Conservation (phyloP, 2,797 vertebrate species). For the Bradypodion ventrale region DNA sequence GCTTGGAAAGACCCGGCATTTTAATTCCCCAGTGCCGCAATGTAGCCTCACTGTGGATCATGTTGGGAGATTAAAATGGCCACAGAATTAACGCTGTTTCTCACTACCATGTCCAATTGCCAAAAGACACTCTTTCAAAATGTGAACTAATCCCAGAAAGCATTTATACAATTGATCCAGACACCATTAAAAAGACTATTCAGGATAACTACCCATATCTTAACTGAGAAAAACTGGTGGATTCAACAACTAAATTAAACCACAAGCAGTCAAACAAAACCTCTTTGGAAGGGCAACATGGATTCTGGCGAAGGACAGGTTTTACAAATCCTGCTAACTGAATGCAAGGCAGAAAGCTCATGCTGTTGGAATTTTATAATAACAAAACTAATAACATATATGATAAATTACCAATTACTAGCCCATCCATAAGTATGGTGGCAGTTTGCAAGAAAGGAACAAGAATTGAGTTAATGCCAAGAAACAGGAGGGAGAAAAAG, state of each 20-base stretch:
- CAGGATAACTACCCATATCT: background rate
- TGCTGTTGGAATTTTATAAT: background rate
- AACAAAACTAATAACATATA: background rate
- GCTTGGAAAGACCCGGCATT: background rate
- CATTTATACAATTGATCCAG: background rate
- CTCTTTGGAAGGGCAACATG: background rate
- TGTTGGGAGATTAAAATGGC: background rate
- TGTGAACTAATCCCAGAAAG: background rate
- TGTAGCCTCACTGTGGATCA: background rate
- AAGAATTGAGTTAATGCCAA: background rate
- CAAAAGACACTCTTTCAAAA: background rate
- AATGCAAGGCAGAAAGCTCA: no score
- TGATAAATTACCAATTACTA: no score
- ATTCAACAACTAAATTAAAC: background rate
- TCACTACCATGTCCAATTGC: background rate
- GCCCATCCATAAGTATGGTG: background rate
- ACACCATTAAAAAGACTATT: background rate
- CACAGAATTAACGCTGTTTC: no score
- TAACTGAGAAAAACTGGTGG: background rate
- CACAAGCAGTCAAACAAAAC: background rate
- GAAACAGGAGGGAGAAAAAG: no score
- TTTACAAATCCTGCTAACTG: background rate
- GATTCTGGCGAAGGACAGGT: background rate
- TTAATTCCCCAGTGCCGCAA: background rate
- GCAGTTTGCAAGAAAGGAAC: background rate